phyloP scores from a whole-genome alignment of 1,140 invertebrate species.

The Diorhabda carinulata region DNA sequence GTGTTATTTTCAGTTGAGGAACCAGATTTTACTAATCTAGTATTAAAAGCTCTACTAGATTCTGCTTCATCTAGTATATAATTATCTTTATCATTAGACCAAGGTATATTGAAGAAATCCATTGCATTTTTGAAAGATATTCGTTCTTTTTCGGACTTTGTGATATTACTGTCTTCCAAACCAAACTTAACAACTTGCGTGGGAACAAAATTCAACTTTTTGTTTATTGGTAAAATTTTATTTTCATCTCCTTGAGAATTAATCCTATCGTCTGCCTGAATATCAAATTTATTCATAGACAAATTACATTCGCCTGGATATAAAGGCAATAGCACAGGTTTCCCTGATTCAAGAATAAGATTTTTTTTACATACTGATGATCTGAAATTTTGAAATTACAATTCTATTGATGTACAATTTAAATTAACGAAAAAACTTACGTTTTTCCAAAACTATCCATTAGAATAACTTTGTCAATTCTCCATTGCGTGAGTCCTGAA shows the following conservation, averaged over 20 bases:
- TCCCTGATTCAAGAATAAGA: conserved; percentile 69
- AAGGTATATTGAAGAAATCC: conserved; percentile 50
- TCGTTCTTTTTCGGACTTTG: conserved; percentile 8
- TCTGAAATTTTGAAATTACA: conserved; percentile 47
- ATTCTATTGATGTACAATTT: background rate
- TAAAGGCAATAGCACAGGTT: conserved; percentile 66
- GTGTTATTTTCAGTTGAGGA: conserved; percentile 30
- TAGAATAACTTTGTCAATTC: conserved; percentile 76
- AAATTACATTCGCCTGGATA: conserved; percentile 72
- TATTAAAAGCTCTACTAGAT: conserved; percentile 60
- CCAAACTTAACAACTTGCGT: conserved; percentile 46
- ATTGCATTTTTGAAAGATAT: conserved; percentile 48
- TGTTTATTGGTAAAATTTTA: conserved; percentile 5
- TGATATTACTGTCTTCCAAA: conserved; percentile 34
- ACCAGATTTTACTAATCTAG: conserved; percentile 45
- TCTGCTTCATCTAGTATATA: conserved; percentile 52
- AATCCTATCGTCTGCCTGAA: conserved; percentile 29
- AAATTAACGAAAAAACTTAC: conserved; percentile 48
- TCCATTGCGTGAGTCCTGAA: conserved; percentile 74
- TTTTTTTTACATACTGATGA: conserved; percentile 75
- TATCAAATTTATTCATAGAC: conserved; percentile 38
- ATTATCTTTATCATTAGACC: conserved; percentile 51
- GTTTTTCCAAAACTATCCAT: conserved; percentile 81
- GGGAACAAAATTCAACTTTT: conserved; percentile 34
- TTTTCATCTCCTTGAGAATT: conserved; percentile 25